These are phyloP conservation scores for Marcusenius ussheri DNA, from an alignment of 2,113 vertebrate genomes.

Conservation along the genomic window DNA sequence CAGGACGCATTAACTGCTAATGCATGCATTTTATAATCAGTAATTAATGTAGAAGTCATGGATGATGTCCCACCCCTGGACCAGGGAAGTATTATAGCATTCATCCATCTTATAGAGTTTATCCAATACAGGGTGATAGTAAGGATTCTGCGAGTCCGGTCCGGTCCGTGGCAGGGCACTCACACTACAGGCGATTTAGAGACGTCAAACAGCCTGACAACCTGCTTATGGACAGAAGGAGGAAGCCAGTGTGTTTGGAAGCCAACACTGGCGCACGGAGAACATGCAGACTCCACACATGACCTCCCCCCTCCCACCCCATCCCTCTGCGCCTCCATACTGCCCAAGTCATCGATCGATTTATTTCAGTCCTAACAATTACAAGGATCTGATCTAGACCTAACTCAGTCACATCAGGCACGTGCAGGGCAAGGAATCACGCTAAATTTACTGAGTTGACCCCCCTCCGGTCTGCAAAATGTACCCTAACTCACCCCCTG, in stretches of 20 bases:
- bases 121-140: neutral
- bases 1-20: neutral
- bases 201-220: neutral
- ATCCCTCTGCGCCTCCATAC: neutral
- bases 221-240: neutral
- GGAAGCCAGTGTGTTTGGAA: neutral
- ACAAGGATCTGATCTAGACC: neutral
- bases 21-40: neutral
- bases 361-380: neutral
- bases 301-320: neutral
- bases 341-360: neutral
- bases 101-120: neutral
- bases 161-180: neutral
- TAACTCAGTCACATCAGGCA: neutral
- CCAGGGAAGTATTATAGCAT: neutral
- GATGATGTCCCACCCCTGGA: neutral
- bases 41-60: neutral
- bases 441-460: neutral
- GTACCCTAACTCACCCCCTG: neutral
- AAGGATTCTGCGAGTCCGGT: neutral
- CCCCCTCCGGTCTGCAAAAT: neutral
- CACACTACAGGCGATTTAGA: neutral
- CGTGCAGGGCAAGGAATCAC: neutral
- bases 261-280: neutral
- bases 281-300: neutral